These are phyloP conservation scores for Scomber colias DNA, from an alignment of 2,113 vertebrate species.

Conservation along the genomic window DNA sequence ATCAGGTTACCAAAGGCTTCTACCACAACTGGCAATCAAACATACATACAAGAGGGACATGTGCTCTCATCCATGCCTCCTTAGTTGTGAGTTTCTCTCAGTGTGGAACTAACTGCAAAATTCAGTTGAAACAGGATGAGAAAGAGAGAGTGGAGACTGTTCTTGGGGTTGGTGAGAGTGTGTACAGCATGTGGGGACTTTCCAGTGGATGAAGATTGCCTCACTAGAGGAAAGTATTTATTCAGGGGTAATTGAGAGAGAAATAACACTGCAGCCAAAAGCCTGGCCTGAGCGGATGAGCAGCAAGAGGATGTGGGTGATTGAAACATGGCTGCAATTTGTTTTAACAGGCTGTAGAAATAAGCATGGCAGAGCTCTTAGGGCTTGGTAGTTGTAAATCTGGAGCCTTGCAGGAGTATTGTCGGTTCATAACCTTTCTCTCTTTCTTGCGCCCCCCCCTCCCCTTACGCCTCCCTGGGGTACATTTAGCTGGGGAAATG, in stretches of 20 bases:
- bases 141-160: constrained; percentile 31
- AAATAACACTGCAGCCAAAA: constrained; percentile 75
- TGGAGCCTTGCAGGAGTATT: constrained; percentile 69
- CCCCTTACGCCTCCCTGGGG: constrained; percentile 79
- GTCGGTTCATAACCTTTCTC: constrained; percentile 80
- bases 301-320: constrained; percentile 72
- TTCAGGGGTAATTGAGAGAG: constrained; percentile 78
- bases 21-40: constrained; percentile 73
- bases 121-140: constrained; percentile 35
- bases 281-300: constrained; percentile 65
- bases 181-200: constrained; percentile 64
- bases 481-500: constrained; percentile 79
- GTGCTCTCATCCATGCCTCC: constrained; percentile 42
- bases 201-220: constrained; percentile 66
- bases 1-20: constrained; percentile 74
- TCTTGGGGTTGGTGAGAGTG: constrained; percentile 25
- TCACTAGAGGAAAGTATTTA: constrained; percentile 79
- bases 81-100: constrained; percentile 32
- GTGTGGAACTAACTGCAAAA: constrained; percentile 4
- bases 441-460: constrained; percentile 66
- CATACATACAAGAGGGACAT: constrained; percentile 38
- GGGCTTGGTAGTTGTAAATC: constrained; percentile 81
- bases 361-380: constrained; percentile 80
- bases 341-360: constrained; percentile 86
- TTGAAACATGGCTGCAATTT: constrained; percentile 83